Conservation (phyloP, 2,888 invertebrate species). For the Cataglyphis altisquamis region DNA sequence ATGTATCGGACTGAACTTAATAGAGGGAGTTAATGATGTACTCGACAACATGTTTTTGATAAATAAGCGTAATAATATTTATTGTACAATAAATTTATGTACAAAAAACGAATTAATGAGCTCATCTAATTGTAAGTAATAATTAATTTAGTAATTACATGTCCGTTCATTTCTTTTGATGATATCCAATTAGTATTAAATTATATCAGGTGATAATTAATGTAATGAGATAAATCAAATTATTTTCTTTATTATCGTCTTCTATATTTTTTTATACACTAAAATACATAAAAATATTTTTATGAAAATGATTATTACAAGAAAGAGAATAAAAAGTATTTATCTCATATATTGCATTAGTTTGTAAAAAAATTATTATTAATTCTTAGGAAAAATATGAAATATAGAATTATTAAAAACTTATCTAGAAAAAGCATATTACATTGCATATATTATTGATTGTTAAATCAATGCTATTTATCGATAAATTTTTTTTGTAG, state of each 20-base stretch:
- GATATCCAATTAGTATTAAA: constrained; percentile 34
- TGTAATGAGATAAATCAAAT: background rate
- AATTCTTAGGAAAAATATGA: background rate
- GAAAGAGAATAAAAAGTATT: background rate
- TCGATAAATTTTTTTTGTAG: background rate
- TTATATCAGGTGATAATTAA: constrained; percentile 8
- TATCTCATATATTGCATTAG: constrained; percentile 5
- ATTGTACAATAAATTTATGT: constrained; percentile 19
- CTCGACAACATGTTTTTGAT: constrained; percentile 6
- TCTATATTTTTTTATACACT: background rate
- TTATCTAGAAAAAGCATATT: background rate
- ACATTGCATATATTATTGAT: background rate
- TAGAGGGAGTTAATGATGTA: constrained; percentile 2
- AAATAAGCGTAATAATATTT: constrained; percentile 26
- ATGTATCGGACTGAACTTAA: constrained; percentile 24
- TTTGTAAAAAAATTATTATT: constrained; percentile 20
- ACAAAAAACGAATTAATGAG: constrained; percentile 21
- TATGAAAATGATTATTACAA: background rate
- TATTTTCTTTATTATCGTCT: background rate
- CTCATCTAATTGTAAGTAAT: constrained; percentile 12
- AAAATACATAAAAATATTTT: background rate
- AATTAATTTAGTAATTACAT: constrained; percentile 44
- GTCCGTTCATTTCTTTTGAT: constrained; percentile 24
- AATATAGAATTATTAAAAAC: background rate
- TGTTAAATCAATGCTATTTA: background rate